phyloP scores from a whole-genome alignment of 2,113 vertebrate species.

The Brachyistius frenatus region DNA sequence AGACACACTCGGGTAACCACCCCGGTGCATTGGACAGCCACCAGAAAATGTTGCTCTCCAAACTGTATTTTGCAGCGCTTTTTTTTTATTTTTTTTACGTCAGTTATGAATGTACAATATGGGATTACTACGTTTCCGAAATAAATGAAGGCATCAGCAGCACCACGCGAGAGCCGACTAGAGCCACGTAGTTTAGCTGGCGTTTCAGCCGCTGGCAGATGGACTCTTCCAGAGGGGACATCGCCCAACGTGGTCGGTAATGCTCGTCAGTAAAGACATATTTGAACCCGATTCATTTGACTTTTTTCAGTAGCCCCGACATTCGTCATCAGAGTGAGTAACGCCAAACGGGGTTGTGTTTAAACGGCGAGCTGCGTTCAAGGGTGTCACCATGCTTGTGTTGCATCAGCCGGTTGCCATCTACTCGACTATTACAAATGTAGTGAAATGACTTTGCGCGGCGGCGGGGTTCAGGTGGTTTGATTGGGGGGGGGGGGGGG shows the following conservation, averaged over 20 bases:
- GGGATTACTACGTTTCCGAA: not conserved
- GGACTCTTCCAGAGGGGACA: not conserved
- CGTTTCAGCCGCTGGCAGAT: not conserved
- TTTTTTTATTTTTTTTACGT: not conserved
- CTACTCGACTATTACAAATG: not conserved
- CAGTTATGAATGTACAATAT: not conserved
- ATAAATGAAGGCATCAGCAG: slow-evolving; percentile 30
- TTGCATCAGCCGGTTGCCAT: slow-evolving; percentile 69
- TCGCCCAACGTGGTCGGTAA: not conserved
- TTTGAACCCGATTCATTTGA: not conserved
- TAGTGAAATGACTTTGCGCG: not conserved
- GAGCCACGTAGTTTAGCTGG: slow-evolving; percentile 60
- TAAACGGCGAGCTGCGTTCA: not conserved
- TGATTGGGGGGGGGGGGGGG: not conserved
- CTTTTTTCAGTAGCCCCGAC: not conserved
- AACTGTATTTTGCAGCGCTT: not conserved
- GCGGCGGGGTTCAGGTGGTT: not conserved
- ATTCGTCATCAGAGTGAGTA: not conserved
- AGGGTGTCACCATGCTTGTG: slow-evolving; percentile 22
- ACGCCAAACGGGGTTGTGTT: slow-evolving; percentile 16
- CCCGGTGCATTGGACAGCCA: not conserved
- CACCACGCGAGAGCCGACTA: slow-evolving; percentile 14
- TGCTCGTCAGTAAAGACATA: not conserved
- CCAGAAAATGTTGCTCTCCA: not conserved
- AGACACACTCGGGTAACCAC: too few relatives aligned